Evolutionary conservation across 2,888 invertebrate genomes (phyloP).

Genomic region (Rutpela maculata): DNA sequence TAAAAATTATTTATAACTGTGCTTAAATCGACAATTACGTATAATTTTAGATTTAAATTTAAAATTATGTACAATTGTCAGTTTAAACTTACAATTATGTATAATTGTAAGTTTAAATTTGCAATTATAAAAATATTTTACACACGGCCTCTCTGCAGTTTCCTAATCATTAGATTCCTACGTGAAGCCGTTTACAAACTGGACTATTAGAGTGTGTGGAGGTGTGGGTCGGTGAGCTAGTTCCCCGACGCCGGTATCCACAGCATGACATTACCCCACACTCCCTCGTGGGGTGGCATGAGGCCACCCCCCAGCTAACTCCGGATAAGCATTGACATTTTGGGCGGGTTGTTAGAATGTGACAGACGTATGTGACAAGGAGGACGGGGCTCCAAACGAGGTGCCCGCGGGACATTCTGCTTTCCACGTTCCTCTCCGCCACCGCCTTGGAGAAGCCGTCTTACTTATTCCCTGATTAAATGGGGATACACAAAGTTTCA

Average conservation of each 20-base stretch:
- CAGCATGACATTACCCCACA: constrained; percentile 52
- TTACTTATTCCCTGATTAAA: constrained; percentile 43
- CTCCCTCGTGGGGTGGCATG: constrained; percentile 33
- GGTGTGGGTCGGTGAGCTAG: constrained; percentile 36
- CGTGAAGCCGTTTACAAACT: too few relatives aligned
- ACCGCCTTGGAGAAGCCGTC: constrained; percentile 28
- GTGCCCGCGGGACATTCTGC: constrained; percentile 60
- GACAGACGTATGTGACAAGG: constrained; percentile 61
- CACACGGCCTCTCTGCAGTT: too few relatives aligned
- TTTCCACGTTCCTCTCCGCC: constrained; percentile 34
- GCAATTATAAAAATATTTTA: too few relatives aligned
- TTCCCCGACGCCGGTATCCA: constrained; percentile 42
- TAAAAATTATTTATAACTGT: too few relatives aligned
- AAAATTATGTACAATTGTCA: too few relatives aligned
- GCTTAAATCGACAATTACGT: too few relatives aligned
- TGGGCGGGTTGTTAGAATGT: constrained; percentile 69
- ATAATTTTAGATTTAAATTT: too few relatives aligned
- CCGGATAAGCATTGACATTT: constrained; percentile 70
- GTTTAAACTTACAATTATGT: too few relatives aligned
- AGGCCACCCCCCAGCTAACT: constrained; percentile 53
- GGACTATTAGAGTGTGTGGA: constrained; percentile 28
- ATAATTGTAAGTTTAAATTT: too few relatives aligned
- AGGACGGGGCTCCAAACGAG: constrained; percentile 47
- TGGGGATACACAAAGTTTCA: constrained; percentile 33
- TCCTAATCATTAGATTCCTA: too few relatives aligned